A percentile compares a stretch with the other conserved stretches of the same genome.
These are phyloP conservation scores for Trachemys scripta DNA, from an alignment of 2,113 vertebrate species.

Conservation along the genomic window DNA sequence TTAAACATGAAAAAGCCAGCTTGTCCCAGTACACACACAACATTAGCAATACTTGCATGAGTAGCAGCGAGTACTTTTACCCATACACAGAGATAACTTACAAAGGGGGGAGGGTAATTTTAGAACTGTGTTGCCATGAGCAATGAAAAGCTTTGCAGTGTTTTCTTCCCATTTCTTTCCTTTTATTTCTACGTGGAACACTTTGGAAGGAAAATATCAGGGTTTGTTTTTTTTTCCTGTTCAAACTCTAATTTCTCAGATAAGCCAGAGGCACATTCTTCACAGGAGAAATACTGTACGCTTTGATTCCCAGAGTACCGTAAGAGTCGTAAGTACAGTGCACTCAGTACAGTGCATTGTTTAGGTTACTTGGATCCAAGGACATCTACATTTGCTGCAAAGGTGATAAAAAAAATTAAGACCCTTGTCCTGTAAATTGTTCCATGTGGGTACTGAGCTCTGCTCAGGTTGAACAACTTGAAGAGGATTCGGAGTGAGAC, in stretches of 20 bases:
- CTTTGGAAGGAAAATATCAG: neutral
- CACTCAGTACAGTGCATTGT: neutral
- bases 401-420: neutral
- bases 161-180: neutral
- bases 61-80: neutral
- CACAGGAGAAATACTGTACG: neutral
- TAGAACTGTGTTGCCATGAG: neutral
- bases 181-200: neutral
- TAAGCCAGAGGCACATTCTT: neutral
- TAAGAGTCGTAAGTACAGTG: neutral
- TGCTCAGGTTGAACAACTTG: neutral
- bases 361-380: neutral
- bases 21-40: neutral
- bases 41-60: neutral
- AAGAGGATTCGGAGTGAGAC: neutral
- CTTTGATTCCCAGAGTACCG: neutral
- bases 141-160: neutral
- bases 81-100: neutral
- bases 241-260: neutral
- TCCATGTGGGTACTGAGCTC: neutral
- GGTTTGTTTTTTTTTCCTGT: neutral
- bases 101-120: neutral
- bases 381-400: neutral
- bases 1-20: conserved; percentile 19
- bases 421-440: neutral